Evolutionary conservation across 1,140 invertebrate genomes (phyloP), one percentile per base, ranked within the genome.

Genomic region (Thaumetopoea pityocampa): DNA sequence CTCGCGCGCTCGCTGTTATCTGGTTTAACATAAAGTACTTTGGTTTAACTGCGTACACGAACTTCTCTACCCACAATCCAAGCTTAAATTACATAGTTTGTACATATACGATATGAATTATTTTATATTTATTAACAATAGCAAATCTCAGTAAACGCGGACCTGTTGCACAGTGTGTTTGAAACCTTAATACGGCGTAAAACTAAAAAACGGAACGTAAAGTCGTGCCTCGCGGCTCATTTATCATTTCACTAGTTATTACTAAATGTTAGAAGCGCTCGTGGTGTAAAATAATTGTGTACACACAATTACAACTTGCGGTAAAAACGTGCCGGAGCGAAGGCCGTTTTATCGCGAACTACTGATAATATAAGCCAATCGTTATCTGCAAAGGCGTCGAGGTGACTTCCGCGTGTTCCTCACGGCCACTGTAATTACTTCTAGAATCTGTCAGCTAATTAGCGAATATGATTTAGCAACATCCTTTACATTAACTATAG

Each of bases 291-390:
- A 14, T 17, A 35, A 23, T 15, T 3, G 5, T 5, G 6, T 35
- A 15, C 9, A 16, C n/a, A 15, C 10, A 33, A 18, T 27, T 28
- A 6, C 15, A 30, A 30, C 28, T 24, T 34, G 38, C 22, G 16
- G 27, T 12, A 38, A 18, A 44, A 56, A 62, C 45, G 53, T 55
- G 63, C 52, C 60, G 51, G 20, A 36, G 20, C 49, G 67, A 78
- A 81, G 67, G 70, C 38, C 70, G 45, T 44, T 51, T 77, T 79
- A 79, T 81, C 73, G 63, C 61, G 40, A 37, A 51, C 53, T 49
- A 52, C 59, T 79, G 77, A 83, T 82, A 80, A 79, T 69, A 62
- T 70, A 78, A 59, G 63, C 70, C 79, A 79, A 81, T 78, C 77
- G 72, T 83, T 83, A 83, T 83, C 77, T 69, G 46, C 52, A 58